Percentiles rank a stretch among this genome's conserved stretches.
These are phyloP conservation scores for Myripristis murdjan DNA, from an alignment of 2,797 vertebrate genomes.

Conservation along the genomic window DNA sequence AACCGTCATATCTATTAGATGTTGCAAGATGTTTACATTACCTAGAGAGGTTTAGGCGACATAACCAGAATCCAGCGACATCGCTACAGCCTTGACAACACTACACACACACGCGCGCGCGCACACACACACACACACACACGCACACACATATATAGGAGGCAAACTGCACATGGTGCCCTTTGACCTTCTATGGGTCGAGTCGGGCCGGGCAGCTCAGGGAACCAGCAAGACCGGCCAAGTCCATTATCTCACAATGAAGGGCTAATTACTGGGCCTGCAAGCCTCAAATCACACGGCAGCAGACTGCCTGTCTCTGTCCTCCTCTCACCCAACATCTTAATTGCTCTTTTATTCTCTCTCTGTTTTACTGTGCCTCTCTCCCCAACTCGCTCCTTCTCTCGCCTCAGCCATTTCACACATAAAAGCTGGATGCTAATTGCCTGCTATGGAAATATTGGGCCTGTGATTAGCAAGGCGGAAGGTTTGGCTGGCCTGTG, in stretches of 20 bases:
- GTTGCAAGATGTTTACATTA: slow-evolving; percentile 10
- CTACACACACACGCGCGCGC: slow-evolving; percentile 1
- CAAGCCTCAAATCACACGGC: slow-evolving; percentile 96
- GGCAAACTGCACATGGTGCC: slow-evolving; percentile 84
- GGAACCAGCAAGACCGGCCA: slow-evolving; percentile 91
- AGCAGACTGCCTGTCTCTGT: slow-evolving; percentile 96
- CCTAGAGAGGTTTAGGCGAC: slow-evolving; percentile 24
- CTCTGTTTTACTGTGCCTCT: slow-evolving; percentile 76
- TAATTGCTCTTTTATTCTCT: slow-evolving; percentile 96
- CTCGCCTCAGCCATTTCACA: slow-evolving; percentile 90
- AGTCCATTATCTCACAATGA: slow-evolving; percentile 99
- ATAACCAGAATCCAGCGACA: neutral
- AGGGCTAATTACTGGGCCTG: slow-evolving; percentile 99
- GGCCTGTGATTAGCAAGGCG: slow-evolving; percentile 92
- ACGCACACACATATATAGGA: slow-evolving; percentile 46
- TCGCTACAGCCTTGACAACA: slow-evolving; percentile 5
- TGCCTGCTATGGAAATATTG: slow-evolving; percentile 98
- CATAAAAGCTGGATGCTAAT: slow-evolving; percentile 99
- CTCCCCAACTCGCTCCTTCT: slow-evolving; percentile 69
- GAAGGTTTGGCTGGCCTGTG: slow-evolving; percentile 73
- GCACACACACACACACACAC: slow-evolving; percentile 5
- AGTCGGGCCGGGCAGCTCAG: slow-evolving; percentile 73
- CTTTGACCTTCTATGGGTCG: slow-evolving; percentile 78
- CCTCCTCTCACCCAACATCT: slow-evolving; percentile 94
- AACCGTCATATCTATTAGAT: slow-evolving; percentile 23